Conservation (phyloP, 2,888 invertebrate species). For the Phyto melanocephala region DNA sequence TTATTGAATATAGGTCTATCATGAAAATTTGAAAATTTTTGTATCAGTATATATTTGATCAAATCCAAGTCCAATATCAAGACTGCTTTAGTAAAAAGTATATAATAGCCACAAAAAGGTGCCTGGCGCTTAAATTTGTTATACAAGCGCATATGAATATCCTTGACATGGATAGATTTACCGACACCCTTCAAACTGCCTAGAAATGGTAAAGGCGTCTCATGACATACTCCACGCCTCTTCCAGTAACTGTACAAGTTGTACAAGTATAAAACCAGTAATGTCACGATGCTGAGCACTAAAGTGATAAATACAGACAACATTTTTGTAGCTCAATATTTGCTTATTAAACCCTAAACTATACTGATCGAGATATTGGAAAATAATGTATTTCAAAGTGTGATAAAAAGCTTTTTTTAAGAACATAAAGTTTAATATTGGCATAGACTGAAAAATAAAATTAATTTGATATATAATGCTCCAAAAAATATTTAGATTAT, state of each 20-base stretch:
- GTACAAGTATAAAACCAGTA: constrained; percentile 2
- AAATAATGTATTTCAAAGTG: too few species aligned
- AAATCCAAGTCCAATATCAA: constrained; percentile 73
- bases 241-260: constrained; percentile 66
- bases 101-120: constrained; percentile 70
- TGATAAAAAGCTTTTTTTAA: too few species aligned
- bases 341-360: background rate
- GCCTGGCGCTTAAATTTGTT: constrained; percentile 62
- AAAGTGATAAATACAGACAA: background rate
- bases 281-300: background rate
- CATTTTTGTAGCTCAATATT: background rate
- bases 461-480: too few species aligned
- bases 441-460: too few species aligned
- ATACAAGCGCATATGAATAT: constrained; percentile 70
- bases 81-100: constrained; percentile 68
- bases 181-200: constrained; percentile 71
- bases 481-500: too few species aligned
- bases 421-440: too few species aligned
- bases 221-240: constrained; percentile 30
- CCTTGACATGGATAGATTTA: constrained; percentile 65
- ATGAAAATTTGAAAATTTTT: constrained; percentile 76
- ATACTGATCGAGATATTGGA: too few species aligned
- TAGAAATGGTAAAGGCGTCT: constrained; percentile 58
- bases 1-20: constrained; percentile 75
- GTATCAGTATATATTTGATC: constrained; percentile 71